phyloP scores from a whole-genome alignment of 2,888 invertebrate species.

The Plebejus argus region DNA sequence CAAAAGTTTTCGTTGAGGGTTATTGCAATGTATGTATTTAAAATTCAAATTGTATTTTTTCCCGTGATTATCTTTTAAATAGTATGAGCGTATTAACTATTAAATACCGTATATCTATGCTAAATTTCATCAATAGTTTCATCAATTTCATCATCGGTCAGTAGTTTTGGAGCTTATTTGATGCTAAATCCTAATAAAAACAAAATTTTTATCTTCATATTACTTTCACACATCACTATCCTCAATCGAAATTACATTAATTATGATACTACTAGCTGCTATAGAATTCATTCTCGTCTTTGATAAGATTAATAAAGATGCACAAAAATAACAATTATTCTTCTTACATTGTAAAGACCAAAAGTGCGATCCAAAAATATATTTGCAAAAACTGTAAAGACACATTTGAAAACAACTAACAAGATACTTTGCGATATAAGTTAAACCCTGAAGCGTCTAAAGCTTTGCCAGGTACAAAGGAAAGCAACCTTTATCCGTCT shows the following conservation, averaged over 20 bases:
- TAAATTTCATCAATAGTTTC: too few relatives aligned
- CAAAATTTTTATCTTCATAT: too few relatives aligned
- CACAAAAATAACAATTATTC: not conserved
- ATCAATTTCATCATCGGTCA: too few relatives aligned
- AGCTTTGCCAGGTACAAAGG: conserved; percentile 50
- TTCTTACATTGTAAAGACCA: not conserved
- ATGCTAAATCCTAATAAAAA: too few relatives aligned
- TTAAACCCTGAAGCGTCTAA: conserved; percentile 51
- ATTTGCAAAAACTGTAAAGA: not conserved
- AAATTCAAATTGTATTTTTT: not conserved
- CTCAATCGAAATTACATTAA: too few relatives aligned
- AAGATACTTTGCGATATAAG: conserved; percentile 35
- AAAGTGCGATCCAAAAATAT: not conserved
- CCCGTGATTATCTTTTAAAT: too few relatives aligned
- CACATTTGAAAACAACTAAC: conserved; percentile 9
- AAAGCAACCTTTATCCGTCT: conserved; percentile 57
- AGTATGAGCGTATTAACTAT: too few relatives aligned
- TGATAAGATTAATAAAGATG: not conserved
- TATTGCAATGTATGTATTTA: not conserved
- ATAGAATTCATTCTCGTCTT: too few relatives aligned
- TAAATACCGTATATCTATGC: too few relatives aligned
- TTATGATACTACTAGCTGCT: too few relatives aligned
- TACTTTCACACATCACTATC: too few relatives aligned
- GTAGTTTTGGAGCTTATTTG: too few relatives aligned
- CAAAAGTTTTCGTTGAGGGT: not conserved